Percentiles rank a stretch among this genome's conserved stretches.
These are phyloP conservation scores for Synodontis membranacea DNA, from an alignment of 2,113 vertebrate species.

Conservation along the genomic window DNA sequence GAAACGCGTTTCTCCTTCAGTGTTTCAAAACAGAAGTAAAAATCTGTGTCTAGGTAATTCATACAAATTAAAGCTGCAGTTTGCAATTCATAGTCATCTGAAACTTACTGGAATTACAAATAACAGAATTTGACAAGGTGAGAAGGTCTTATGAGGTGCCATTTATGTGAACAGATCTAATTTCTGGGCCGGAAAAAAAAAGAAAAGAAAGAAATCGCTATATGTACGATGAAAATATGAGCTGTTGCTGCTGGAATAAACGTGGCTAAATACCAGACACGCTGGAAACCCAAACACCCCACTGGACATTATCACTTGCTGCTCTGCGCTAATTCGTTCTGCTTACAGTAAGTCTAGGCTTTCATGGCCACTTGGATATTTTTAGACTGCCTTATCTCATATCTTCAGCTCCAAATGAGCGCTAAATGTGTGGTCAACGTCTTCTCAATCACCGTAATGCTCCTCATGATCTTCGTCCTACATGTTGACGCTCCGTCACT, in stretches of 20 bases:
- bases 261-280: background rate
- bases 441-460: background rate
- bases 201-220: background rate
- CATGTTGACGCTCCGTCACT: background rate
- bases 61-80: background rate
- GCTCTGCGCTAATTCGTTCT: background rate
- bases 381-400: background rate
- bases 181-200: background rate
- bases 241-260: background rate
- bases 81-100: background rate
- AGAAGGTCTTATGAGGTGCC: background rate
- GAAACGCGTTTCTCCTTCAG: background rate
- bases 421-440: too few species aligned
- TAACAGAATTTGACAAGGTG: background rate
- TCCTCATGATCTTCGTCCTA: background rate
- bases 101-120: background rate
- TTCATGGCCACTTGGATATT: background rate
- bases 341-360: background rate
- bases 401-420: background rate
- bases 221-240: background rate
- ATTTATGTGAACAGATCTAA: background rate
- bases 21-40: background rate
- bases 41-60: background rate
- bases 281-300: background rate
- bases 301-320: background rate